Conservation (phyloP, 2,888 invertebrate species). For the Philaethria dido region DNA sequence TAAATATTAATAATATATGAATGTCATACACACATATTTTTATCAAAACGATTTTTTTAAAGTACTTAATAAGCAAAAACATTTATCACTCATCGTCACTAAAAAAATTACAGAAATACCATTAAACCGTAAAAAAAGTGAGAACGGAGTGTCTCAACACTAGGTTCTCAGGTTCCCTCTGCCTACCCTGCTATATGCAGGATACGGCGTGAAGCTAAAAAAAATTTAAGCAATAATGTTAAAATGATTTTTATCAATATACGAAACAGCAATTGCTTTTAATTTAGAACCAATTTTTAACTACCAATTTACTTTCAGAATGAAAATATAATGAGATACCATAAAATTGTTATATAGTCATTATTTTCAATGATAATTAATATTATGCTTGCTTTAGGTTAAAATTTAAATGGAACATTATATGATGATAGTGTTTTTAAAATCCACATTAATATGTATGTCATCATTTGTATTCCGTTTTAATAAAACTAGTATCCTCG, state of each 20-base stretch:
- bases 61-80: too few relatives aligned
- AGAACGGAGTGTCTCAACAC: too few relatives aligned
- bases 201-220: too few relatives aligned
- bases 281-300: constrained; percentile 13
- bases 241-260: not conserved
- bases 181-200: too few relatives aligned
- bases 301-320: constrained; percentile 7
- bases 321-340: constrained; percentile 17
- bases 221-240: not conserved
- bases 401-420: not conserved
- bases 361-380: constrained; percentile 17
- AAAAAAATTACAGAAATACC: not conserved
- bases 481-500: too few relatives aligned
- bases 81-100: too few relatives aligned
- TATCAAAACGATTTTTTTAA: too few relatives aligned
- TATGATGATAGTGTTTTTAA: not conserved
- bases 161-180: too few relatives aligned
- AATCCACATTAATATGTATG: not conserved
- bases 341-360: constrained; percentile 13
- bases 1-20: too few relatives aligned
- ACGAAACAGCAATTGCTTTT: constrained; percentile 14
- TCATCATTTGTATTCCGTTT: too few relatives aligned
- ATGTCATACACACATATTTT: too few relatives aligned
- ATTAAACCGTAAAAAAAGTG: too few relatives aligned
- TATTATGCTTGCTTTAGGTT: constrained; percentile 1